A percentile compares a stretch with the other conserved stretches of the same genome.
Evolutionary conservation across 2,797 vertebrate species (phyloP).

Genomic region (Caiman crocodilus): DNA sequence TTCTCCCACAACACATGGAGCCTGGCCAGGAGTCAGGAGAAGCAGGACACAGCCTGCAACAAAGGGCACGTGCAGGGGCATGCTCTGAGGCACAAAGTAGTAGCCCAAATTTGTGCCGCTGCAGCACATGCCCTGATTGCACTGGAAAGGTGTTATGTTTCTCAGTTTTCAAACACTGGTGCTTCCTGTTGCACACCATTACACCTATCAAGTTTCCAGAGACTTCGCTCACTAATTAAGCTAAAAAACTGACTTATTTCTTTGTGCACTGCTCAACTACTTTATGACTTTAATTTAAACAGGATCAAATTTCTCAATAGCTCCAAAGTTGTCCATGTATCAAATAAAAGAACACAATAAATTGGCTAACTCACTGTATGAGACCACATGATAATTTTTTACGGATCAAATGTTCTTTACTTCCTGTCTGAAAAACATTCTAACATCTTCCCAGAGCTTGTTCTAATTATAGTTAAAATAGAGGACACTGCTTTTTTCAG

Average conservation of each 20-base stretch:
- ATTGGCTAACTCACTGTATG: not conserved
- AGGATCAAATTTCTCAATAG: constrained; percentile 14
- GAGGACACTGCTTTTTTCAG: not conserved
- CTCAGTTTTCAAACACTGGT: not conserved
- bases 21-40: too few species aligned
- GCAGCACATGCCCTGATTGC: not conserved
- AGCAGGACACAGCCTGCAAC: too few species aligned
- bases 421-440: constrained; percentile 19
- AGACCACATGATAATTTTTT: not conserved
- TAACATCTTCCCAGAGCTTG: too few species aligned
- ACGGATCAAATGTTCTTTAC: constrained; percentile 39
- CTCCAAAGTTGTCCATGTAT: constrained; percentile 1
- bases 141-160: not conserved
- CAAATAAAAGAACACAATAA: not conserved
- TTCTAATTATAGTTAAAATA: not conserved
- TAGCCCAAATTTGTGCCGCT: too few species aligned
- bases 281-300: constrained; percentile 8
- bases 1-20: too few species aligned
- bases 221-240: not conserved
- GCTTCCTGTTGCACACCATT: constrained; percentile 1
- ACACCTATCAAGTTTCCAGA: not conserved
- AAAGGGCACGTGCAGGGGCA: too few species aligned
- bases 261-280: not conserved
- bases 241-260: not conserved
- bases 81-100: too few species aligned